Evolutionary conservation across 1,140 invertebrate species (phyloP).

Genomic region (Druon quercuslanigerum): DNA sequence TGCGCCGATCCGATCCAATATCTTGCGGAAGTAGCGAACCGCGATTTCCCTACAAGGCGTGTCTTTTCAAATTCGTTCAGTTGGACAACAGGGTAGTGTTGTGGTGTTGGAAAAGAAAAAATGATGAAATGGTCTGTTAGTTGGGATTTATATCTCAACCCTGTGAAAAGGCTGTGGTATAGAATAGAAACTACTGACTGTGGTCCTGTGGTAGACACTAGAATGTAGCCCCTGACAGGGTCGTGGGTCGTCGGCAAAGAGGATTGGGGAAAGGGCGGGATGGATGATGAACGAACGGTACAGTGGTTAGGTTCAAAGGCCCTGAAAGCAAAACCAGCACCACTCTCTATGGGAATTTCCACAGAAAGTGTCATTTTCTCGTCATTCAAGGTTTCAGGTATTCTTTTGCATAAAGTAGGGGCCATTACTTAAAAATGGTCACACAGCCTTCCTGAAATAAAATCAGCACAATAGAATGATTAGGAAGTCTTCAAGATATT

Average conservation of each 20-base stretch:
- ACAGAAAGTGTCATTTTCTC: not conserved
- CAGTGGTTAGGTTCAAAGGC: slow-evolving; percentile 27
- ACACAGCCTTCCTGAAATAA: no score
- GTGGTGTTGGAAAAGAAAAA: slow-evolving; percentile 6
- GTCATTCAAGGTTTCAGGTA: no score
- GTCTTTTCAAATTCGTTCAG: slow-evolving; percentile 12
- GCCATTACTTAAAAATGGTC: no score
- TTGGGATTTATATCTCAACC: slow-evolving; percentile 13
- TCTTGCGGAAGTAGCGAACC: slow-evolving; percentile 25
- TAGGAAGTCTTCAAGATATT: no score
- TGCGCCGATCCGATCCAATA: not conserved
- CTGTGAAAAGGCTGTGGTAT: not conserved
- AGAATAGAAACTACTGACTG: no score
- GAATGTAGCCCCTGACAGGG: not conserved
- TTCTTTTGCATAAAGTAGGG: no score
- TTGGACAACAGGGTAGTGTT: not conserved
- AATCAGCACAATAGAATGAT: no score
- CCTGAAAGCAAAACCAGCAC: slow-evolving; percentile 16
- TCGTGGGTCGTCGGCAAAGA: slow-evolving; percentile 15
- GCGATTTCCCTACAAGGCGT: not conserved
- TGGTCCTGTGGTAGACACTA: no score
- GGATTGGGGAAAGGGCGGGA: slow-evolving; percentile 12
- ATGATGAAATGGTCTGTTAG: slow-evolving; percentile 28
- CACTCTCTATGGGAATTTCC: not conserved
- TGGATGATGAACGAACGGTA: slow-evolving; percentile 6